Base-by-base conservation (phyloP, 2,113 vertebrate genomes). In the Spermophilus dauricus region DNA sequence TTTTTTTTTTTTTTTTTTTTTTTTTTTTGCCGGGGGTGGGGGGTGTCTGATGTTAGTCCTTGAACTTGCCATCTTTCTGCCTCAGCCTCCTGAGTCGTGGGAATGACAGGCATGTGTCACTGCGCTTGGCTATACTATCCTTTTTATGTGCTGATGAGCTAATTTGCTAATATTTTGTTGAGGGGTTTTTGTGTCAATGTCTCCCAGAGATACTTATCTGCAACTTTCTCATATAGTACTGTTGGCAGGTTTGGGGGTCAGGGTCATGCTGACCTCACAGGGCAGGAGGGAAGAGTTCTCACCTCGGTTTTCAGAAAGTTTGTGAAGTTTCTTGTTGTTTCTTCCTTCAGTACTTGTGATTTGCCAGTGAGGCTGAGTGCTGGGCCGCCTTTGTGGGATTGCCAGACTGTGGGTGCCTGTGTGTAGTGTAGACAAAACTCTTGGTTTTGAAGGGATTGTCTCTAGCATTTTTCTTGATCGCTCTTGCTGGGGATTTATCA, bases 241-340 rank as follows among this genome's bases (percentile, higher is more conserved):
- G 22, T 9, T 13, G 70, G 51, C 65, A 42, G 65, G 56, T 28
- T 63, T 56, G 8, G 65, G 58, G 3, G 2, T 63, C 65, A 51
- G 11, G 24, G 34, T 34, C 53, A 6, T 51, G 39, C 18, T 26
- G 42, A 51, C 56, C 34, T 75, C 5, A 26, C 34, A 30, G 8
- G 24, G 4, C 4, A 28, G 37, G n/a, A 3, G 58, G 16, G 4
- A 17, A 5, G 13, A 17, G 0, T 39, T 39, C 11, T n/a, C 83
- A 39, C 10, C 5, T 1, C 61, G 18, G 89, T 48, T 48, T 48
- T 72, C 75, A 65, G 84, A 69, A 45, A 11, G 26, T 22, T 39
- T n/a, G n/a, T 53, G 80, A 85, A 53, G 26, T 3, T 0, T 53
- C 5, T 0, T 45, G 14, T 14, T 5, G 20, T 45, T 69, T 82